These are phyloP conservation scores for Coregonus suidteri DNA, from an alignment of 2,797 vertebrate species.

Conservation along the genomic window DNA sequence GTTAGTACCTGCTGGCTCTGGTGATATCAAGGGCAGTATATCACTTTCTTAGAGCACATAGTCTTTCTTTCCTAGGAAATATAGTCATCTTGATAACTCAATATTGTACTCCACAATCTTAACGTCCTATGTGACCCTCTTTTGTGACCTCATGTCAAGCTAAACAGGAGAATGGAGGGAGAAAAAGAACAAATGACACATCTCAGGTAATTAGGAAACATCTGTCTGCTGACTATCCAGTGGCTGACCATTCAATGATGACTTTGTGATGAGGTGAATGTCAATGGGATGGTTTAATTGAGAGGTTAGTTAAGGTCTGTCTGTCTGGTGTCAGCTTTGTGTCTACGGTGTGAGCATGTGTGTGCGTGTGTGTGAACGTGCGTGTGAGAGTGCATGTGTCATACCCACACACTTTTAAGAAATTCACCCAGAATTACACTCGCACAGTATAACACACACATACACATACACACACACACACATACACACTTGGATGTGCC, in stretches of 20 bases:
- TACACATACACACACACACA: not conserved
- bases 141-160: constrained; percentile 12
- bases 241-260: constrained; percentile 10
- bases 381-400: not conserved
- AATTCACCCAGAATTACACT: not conserved
- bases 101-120: constrained; percentile 10
- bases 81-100: constrained; percentile 16
- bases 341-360: not conserved
- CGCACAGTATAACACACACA: not conserved
- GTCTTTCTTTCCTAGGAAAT: constrained; percentile 19
- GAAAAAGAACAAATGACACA: constrained; percentile 21
- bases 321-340: not conserved
- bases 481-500: not conserved
- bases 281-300: constrained; percentile 39
- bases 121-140: not conserved
- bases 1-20: constrained; percentile 6
- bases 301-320: constrained; percentile 15
- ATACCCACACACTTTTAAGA: constrained; percentile 5
- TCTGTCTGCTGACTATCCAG: not conserved
- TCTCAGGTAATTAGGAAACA: constrained; percentile 20
- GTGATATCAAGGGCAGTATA: constrained; percentile 2
- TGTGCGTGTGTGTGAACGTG: not conserved
- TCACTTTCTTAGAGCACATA: not conserved
- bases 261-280: constrained; percentile 28
- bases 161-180: constrained; percentile 21